These are phyloP conservation scores for Corythornis madagascariensis DNA, from an alignment of 2,113 vertebrate genomes.

Conservation along the genomic window DNA sequence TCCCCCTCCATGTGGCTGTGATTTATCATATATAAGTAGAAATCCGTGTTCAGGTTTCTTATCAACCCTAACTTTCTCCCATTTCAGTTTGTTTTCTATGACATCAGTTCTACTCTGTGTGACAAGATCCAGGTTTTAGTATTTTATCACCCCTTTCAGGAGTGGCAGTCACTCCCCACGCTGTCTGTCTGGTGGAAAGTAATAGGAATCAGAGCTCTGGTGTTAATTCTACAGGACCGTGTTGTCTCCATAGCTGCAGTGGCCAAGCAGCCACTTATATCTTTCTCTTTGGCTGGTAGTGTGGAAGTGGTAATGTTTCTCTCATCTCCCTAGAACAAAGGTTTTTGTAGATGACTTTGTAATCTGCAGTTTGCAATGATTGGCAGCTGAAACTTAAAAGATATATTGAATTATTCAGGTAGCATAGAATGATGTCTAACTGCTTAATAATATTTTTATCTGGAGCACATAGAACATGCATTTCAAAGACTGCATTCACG, in stretches of 20 bases:
- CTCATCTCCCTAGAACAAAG: constrained; percentile 31
- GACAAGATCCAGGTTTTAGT: neutral
- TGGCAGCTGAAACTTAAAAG: constrained; percentile 8
- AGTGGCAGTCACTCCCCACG: neutral
- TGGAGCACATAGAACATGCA: neutral
- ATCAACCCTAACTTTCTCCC: neutral
- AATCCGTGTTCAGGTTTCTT: neutral
- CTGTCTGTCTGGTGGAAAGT: neutral
- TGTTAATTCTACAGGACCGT: neutral
- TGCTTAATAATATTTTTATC: constrained; percentile 1
- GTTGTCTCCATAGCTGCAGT: neutral
- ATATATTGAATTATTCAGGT: constrained; percentile 36
- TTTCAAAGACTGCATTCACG: constrained; percentile 1
- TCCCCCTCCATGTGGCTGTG: neutral
- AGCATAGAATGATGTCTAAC: neutral
- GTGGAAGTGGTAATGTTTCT: neutral
- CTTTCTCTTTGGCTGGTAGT: neutral
- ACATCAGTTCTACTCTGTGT: neutral
- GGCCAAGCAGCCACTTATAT: neutral
- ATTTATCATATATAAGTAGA: neutral
- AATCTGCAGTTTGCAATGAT: neutral
- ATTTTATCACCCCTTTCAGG: neutral
- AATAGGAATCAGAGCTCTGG: neutral
- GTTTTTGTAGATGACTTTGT: neutral
- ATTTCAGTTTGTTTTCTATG: constrained; percentile 10